Evolutionary conservation across 2,797 vertebrate species (phyloP).

Genomic region (Cynodonichthys magdalenae): DNA sequence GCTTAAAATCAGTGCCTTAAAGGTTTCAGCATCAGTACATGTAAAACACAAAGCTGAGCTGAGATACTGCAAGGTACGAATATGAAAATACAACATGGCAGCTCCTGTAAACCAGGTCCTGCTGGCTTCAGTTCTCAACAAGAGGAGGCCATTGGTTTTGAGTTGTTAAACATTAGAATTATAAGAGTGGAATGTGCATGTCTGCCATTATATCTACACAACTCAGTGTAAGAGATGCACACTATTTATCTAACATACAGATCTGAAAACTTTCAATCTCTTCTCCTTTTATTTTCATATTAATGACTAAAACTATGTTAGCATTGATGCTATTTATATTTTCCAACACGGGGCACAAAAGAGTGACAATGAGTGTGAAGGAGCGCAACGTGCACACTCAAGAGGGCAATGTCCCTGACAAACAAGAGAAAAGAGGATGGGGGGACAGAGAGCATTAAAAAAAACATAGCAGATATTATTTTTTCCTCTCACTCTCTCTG

Average conservation of each 20-base stretch:
- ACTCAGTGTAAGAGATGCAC: no score
- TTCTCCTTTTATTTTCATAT: conserved; percentile 21
- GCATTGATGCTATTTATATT: conserved; percentile 61
- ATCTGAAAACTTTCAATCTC: conserved; percentile 7
- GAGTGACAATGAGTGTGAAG: conserved; percentile 1
- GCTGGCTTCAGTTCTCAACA: no score
- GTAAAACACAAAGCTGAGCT: no score
- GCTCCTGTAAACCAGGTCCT: no score
- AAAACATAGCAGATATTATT: conserved; percentile 54
- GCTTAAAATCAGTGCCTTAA: no score
- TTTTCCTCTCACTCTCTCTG: conserved; percentile 51
- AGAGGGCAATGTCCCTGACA: conserved; percentile 46
- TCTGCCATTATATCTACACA: no score
- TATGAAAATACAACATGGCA: no score
- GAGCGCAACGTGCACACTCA: conserved; percentile 34
- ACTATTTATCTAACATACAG: background rate
- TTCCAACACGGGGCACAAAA: conserved; percentile 44
- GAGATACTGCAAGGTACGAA: no score
- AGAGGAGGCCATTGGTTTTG: no score
- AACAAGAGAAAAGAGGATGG: conserved; percentile 48
- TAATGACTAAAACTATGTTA: conserved; percentile 27
- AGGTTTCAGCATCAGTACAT: no score
- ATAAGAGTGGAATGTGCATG: no score
- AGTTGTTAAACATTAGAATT: no score
- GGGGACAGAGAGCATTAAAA: conserved; percentile 33